Percentiles rank a stretch among this genome's conserved stretches.
Evolutionary conservation across 2,797 vertebrate species (phyloP).

Genomic region (Pelochelys cantorii): DNA sequence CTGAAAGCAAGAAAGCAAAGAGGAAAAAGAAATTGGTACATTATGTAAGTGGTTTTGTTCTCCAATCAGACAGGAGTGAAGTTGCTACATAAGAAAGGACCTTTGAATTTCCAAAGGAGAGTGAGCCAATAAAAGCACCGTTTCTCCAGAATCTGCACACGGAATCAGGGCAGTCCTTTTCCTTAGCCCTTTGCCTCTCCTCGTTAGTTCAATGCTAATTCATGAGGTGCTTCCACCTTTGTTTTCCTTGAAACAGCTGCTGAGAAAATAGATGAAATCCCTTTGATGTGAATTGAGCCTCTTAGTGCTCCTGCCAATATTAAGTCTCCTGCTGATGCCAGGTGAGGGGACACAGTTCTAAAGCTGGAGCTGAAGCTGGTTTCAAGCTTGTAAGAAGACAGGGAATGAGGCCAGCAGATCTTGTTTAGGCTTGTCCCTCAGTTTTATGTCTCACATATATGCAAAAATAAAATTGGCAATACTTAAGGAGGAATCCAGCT

Average conservation of each 20-base stretch:
- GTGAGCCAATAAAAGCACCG: slow-evolving; percentile 45
- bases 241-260: slow-evolving; percentile 56
- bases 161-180: slow-evolving; percentile 15
- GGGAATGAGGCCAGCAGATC: slow-evolving; percentile 24
- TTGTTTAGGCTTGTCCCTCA: neutral
- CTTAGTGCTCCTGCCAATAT: neutral
- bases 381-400: slow-evolving; percentile 27
- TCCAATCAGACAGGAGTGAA: slow-evolving; percentile 65
- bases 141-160: slow-evolving; percentile 42
- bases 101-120: slow-evolving; percentile 61
- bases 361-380: neutral
- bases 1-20: slow-evolving; percentile 58
- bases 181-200: slow-evolving; percentile 13
- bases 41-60: slow-evolving; percentile 70
- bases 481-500: neutral
- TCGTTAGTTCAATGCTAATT: slow-evolving; percentile 59
- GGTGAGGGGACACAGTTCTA: slow-evolving; percentile 41
- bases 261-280: slow-evolving; percentile 54
- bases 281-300: slow-evolving; percentile 17
- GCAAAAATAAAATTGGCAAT: neutral
- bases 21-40: slow-evolving; percentile 52
- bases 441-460: slow-evolving; percentile 3
- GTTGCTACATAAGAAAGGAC: neutral
- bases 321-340: neutral
- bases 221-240: slow-evolving; percentile 55